phyloP scores from a whole-genome alignment of 2,797 vertebrate genomes.

The Tiaroga cobitis region DNA sequence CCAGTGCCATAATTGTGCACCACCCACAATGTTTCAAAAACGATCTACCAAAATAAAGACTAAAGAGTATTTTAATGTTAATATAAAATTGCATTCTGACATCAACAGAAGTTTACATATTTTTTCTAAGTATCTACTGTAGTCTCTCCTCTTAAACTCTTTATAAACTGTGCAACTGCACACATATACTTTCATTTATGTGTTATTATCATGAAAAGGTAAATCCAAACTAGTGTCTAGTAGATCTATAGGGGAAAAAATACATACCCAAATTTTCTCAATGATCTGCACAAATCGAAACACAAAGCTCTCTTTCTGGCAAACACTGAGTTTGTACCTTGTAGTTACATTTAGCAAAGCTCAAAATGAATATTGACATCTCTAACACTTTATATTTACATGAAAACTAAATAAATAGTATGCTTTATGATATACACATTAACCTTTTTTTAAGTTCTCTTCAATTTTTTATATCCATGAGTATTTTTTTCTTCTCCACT shows the following conservation, averaged over 20 bases:
- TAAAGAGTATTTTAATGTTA: slow-evolving; percentile 68
- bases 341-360: slow-evolving; percentile 80
- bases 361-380: slow-evolving; percentile 79
- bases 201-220: slow-evolving; percentile 53
- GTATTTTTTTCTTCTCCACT: slow-evolving; percentile 72
- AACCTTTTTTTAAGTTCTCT: slow-evolving; percentile 63
- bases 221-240: slow-evolving; percentile 60
- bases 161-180: background rate
- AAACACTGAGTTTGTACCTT: slow-evolving; percentile 67
- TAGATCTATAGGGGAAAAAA: slow-evolving; percentile 50
- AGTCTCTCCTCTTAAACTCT: slow-evolving; percentile 38
- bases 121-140: slow-evolving; percentile 56
- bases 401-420: slow-evolving; percentile 69
- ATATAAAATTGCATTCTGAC: slow-evolving; percentile 74
- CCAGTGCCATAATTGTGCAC: slow-evolving; percentile 23
- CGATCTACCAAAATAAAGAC: slow-evolving; percentile 52
- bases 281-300: slow-evolving; percentile 57
- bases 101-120: slow-evolving; percentile 74
- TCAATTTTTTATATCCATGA: slow-evolving; percentile 67
- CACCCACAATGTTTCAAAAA: slow-evolving; percentile 36
- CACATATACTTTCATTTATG: slow-evolving; percentile 7
- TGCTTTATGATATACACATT: slow-evolving; percentile 68
- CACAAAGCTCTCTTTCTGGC: slow-evolving; percentile 49
- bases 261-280: slow-evolving; percentile 62
- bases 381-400: slow-evolving; percentile 83